These are phyloP conservation scores for Lepus timidus DNA, from an alignment of 2,113 vertebrate genomes.

Conservation along the genomic window DNA sequence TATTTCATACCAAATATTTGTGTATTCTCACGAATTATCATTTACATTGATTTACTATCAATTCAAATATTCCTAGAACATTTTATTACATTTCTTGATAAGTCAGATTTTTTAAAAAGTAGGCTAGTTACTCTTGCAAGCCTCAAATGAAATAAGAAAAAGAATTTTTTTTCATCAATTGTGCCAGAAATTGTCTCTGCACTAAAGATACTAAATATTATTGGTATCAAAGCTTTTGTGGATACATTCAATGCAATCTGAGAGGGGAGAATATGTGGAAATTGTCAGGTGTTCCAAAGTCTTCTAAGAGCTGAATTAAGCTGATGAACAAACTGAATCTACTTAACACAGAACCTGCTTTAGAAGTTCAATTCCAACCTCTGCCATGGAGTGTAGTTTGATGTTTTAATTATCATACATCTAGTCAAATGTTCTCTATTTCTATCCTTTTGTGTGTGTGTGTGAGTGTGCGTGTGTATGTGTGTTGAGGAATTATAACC, in stretches of 20 bases:
- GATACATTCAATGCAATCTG: slow-evolving; percentile 13
- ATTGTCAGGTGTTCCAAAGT: not conserved
- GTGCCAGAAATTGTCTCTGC: not conserved
- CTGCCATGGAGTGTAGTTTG: not conserved
- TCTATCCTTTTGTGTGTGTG: not conserved
- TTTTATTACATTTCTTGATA: slow-evolving; percentile 46
- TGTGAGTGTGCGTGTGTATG: not conserved
- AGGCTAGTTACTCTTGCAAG: not conserved
- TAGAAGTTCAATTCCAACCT: not conserved
- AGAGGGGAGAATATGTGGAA: slow-evolving; percentile 12
- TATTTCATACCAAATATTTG: not conserved
- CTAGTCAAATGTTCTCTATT: not conserved
- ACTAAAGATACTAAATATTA: not conserved
- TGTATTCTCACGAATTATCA: not conserved
- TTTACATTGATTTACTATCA: not conserved
- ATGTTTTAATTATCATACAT: not conserved
- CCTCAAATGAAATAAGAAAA: slow-evolving; percentile 22
- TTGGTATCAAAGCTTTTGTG: not conserved
- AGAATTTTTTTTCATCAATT: too few species aligned
- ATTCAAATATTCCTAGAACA: not conserved
- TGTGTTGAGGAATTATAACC: not conserved
- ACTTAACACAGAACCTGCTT: not conserved
- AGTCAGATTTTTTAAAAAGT: slow-evolving; percentile 9
- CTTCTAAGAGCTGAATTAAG: not conserved
- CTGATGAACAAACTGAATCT: not conserved